Evolutionary conservation across 1,140 invertebrate species (phyloP).

Genomic region (Drosophila athabasca): DNA sequence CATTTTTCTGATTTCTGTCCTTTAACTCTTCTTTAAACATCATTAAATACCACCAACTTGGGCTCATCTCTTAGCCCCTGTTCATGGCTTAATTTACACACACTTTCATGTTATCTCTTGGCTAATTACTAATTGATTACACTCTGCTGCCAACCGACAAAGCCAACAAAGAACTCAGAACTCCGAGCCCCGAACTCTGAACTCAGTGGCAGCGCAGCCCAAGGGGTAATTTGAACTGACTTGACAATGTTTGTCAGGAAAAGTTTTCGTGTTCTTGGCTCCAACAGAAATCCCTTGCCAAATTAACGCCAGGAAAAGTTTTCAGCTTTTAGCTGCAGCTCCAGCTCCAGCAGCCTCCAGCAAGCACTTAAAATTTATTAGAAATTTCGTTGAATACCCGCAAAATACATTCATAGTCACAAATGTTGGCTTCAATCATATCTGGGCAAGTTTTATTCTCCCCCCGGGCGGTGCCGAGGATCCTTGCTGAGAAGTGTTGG

Average conservation of each 20-base stretch:
- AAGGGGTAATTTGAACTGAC: background rate
- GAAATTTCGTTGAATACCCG: slow-evolving; percentile 21
- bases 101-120: slow-evolving; percentile 11
- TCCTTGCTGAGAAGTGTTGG: slow-evolving; percentile 13
- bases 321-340: slow-evolving; percentile 8
- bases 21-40: too few species aligned
- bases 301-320: slow-evolving; percentile 42
- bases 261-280: slow-evolving; percentile 20
- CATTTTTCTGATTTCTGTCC: too few species aligned
- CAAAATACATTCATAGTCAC: slow-evolving; percentile 17
- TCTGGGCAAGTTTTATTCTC: slow-evolving; percentile 21
- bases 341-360: slow-evolving; percentile 15
- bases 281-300: slow-evolving; percentile 21
- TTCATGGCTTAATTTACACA: background rate
- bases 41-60: too few species aligned
- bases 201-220: background rate
- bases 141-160: background rate
- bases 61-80: background rate
- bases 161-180: slow-evolving; percentile 2
- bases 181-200: background rate
- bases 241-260: slow-evolving; percentile 4
- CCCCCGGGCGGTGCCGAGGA: background rate
- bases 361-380: slow-evolving; percentile 62
- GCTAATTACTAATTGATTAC: slow-evolving; percentile 35
- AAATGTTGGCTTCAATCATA: slow-evolving; percentile 29